Conservation (phyloP, 2,113 vertebrate species). For the Uropsilus gracilis region DNA sequence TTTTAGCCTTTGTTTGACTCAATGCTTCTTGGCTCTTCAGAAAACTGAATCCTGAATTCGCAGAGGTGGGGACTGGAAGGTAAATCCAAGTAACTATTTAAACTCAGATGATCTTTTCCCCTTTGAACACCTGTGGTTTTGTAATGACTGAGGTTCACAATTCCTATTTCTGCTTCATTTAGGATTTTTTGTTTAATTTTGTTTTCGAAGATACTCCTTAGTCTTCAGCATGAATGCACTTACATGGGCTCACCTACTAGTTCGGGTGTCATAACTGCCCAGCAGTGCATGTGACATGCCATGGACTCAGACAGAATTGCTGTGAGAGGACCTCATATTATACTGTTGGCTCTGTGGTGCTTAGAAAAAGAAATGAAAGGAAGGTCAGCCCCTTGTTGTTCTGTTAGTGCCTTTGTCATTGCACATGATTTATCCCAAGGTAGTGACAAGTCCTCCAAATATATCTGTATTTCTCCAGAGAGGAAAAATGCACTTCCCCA, state of each 20-base stretch:
- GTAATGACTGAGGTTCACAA: neutral
- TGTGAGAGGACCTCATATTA: neutral
- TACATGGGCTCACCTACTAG: neutral
- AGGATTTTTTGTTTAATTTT: neutral
- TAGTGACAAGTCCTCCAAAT: neutral
- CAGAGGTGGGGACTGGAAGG: neutral
- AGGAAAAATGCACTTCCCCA: neutral
- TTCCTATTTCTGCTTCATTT: neutral
- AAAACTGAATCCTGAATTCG: neutral
- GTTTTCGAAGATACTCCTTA: neutral
- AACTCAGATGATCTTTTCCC: neutral
- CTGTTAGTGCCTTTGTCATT: neutral
- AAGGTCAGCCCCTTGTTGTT: neutral
- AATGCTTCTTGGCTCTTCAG: neutral
- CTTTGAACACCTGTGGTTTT: neutral
- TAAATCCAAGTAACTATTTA: neutral
- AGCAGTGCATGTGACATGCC: neutral
- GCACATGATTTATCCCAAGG: too few species aligned
- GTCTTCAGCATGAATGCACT: neutral
- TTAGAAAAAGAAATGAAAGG: neutral
- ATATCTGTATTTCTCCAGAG: neutral
- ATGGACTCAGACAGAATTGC: too few species aligned
- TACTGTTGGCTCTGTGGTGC: neutral
- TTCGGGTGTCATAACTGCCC: neutral
- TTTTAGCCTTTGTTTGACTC: neutral